A percentile compares a stretch with the other conserved stretches of the same genome.
These are phyloP conservation scores for Branchinecta sandiegonensis DNA, from an alignment of 2,888 invertebrate genomes.

Conservation along the genomic window DNA sequence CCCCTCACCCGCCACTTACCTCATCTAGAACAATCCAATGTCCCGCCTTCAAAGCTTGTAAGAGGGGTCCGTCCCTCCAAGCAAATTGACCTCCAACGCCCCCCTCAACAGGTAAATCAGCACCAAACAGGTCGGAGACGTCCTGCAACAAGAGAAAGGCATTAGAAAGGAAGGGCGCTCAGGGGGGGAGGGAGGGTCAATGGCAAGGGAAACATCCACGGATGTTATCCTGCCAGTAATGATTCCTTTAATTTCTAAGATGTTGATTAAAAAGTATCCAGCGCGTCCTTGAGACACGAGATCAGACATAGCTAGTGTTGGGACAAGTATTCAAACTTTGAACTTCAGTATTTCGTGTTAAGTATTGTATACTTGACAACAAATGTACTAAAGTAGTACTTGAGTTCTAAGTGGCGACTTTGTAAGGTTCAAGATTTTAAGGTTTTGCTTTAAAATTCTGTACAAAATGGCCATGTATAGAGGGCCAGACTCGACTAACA, in stretches of 20 bases:
- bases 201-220: no score
- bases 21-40: constrained; percentile 97
- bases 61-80: constrained; percentile 91
- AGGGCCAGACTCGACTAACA: no score
- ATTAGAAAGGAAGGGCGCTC: neutral
- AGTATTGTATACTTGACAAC: neutral
- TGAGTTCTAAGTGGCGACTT: no score
- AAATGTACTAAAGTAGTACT: no score
- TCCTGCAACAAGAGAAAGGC: constrained; percentile 45
- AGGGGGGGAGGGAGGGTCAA: no score
- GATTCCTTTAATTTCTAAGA: no score
- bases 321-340: constrained; percentile 19
- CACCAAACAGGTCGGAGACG: constrained; percentile 91
- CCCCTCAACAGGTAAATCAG: constrained; percentile 87
- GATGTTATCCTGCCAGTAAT: no score
- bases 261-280: no score
- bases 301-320: constrained; percentile 19
- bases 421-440: no score
- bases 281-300: neutral
- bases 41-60: constrained; percentile 77
- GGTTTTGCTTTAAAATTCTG: no score
- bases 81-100: constrained; percentile 69
- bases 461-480: no score
- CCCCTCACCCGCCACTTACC: constrained; percentile 32
- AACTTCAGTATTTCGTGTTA: neutral